Conservation (phyloP, 1,140 invertebrate species). For the Drosophila obscura region DNA sequence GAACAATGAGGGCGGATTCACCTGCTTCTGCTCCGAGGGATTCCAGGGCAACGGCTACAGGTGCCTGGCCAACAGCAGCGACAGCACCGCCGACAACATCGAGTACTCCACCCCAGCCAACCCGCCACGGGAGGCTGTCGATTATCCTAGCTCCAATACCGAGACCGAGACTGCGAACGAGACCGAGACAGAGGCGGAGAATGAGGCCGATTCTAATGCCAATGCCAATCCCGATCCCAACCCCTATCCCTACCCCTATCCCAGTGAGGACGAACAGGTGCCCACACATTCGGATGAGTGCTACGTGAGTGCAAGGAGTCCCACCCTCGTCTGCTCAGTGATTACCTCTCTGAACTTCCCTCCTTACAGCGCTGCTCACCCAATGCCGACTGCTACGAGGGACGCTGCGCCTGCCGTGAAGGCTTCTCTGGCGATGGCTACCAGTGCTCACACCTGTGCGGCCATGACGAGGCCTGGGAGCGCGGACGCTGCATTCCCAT, state of each 20-base stretch:
- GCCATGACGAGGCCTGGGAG: conserved; percentile 82
- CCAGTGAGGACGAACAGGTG: conserved; percentile 8
- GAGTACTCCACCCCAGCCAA: conserved; percentile 55
- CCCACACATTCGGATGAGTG: conserved; percentile 53
- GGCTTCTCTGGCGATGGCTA: conserved; percentile 92
- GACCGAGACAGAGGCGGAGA: no score
- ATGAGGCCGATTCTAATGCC: not conserved
- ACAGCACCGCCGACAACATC: conserved; percentile 57
- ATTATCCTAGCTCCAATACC: not conserved
- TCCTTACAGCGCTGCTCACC: conserved; percentile 61
- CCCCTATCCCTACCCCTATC: conserved; percentile 21
- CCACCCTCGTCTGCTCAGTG: not conserved
- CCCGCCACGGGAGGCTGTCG: not conserved
- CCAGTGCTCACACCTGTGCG: conserved; percentile 85
- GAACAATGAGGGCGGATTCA: conserved; percentile 92
- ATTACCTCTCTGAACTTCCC: not conserved
- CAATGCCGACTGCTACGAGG: conserved; percentile 86
- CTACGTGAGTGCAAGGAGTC: conserved; percentile 36
- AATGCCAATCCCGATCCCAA: not conserved
- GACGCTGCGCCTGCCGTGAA: conserved; percentile 87
- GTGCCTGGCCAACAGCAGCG: conserved; percentile 49
- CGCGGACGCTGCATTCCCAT: conserved; percentile 68
- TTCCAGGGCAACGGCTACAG: conserved; percentile 86
- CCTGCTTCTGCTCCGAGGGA: conserved; percentile 89
- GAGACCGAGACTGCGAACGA: not conserved